phyloP scores from a whole-genome alignment of 2,888 invertebrate genomes.

The Sepiola atlantica region DNA sequence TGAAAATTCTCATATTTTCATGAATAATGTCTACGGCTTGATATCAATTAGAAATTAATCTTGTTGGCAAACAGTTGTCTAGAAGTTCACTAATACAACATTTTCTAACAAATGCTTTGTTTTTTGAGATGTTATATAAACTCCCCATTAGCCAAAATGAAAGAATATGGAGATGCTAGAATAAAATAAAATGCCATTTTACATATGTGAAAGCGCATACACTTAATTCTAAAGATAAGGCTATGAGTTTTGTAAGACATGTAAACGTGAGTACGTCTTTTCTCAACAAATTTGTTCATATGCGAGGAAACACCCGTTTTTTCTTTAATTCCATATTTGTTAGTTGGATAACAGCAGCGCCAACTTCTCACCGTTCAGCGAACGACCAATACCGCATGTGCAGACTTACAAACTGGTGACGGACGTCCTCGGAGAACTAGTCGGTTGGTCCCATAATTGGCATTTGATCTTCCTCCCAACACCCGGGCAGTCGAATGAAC shows the following conservation, averaged over 20 bases:
- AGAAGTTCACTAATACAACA: neutral
- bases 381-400: neutral
- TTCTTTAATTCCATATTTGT: neutral
- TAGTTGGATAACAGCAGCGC: neutral
- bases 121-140: neutral
- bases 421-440: neutral
- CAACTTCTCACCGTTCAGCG: neutral
- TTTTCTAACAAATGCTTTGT: neutral
- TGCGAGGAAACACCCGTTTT: neutral
- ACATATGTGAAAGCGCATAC: neutral
- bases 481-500: constrained; percentile 11
- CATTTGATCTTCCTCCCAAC: constrained; percentile 13
- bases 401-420: constrained; percentile 22
- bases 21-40: neutral
- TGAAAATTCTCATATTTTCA: neutral
- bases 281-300: neutral
- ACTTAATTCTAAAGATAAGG: neutral
- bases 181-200: neutral
- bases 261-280: neutral
- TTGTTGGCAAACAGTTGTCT: neutral
- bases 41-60: neutral
- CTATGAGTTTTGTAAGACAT: neutral
- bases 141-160: neutral
- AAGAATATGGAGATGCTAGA: neutral
- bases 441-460: constrained; percentile 19